Conservation (phyloP, 2,888 invertebrate genomes). For the Apodemia zela region DNA sequence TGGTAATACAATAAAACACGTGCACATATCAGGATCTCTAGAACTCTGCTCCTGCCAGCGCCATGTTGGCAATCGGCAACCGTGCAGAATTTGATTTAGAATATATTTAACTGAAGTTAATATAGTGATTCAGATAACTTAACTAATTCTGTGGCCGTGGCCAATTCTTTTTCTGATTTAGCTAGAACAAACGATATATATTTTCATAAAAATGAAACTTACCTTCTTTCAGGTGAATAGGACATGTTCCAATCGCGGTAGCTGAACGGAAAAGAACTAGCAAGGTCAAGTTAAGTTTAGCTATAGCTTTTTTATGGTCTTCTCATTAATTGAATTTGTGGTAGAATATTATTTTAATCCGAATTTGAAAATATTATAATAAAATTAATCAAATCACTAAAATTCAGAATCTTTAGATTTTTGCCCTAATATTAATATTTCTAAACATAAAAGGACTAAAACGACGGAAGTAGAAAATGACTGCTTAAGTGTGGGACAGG, state of each 20-base stretch:
- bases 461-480: slow-evolving; percentile 59
- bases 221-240: slow-evolving; percentile 90
- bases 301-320: slow-evolving; percentile 53
- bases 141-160: slow-evolving; percentile 24
- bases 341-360: slow-evolving; percentile 24
- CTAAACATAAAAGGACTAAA: slow-evolving; percentile 53
- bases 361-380: slow-evolving; percentile 47
- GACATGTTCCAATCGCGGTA: slow-evolving; percentile 91
- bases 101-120: slow-evolving; percentile 39
- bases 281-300: slow-evolving; percentile 80
- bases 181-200: slow-evolving; percentile 38
- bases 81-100: slow-evolving; percentile 44
- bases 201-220: slow-evolving; percentile 74
- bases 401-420: slow-evolving; percentile 34
- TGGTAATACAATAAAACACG: slow-evolving; percentile 53
- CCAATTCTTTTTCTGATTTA: slow-evolving; percentile 26
- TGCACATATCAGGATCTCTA: slow-evolving; percentile 59
- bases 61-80: slow-evolving; percentile 79
- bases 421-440: slow-evolving; percentile 41
- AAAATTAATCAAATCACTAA: slow-evolving; percentile 40
- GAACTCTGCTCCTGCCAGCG: slow-evolving; percentile 69
- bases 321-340: slow-evolving; percentile 22
- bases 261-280: slow-evolving; percentile 86
- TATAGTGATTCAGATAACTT: slow-evolving; percentile 26
- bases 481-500: slow-evolving; percentile 19